These are phyloP conservation scores for Struthidea cinerea DNA, from an alignment of 2,113 vertebrate genomes.

Conservation along the genomic window DNA sequence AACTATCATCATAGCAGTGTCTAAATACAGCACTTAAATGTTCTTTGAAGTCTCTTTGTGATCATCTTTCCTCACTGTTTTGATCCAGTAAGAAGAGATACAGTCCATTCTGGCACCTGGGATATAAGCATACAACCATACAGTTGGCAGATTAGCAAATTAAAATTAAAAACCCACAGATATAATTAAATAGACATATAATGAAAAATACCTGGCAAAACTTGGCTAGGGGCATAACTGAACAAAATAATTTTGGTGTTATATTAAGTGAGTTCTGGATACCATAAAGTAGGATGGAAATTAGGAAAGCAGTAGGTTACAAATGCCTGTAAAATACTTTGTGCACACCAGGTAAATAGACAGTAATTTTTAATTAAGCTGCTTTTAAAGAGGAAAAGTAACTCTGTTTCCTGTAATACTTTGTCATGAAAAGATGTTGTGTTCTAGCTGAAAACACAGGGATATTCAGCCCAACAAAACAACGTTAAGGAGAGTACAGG, in stretches of 20 bases:
- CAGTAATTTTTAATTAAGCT: neutral
- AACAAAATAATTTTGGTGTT: neutral
- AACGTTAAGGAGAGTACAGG: neutral
- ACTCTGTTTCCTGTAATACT: neutral
- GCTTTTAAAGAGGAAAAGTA: neutral
- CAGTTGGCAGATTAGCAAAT: neutral
- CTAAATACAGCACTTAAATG: neutral
- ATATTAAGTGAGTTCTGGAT: neutral
- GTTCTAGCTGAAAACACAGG: constrained; percentile 1
- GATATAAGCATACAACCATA: neutral
- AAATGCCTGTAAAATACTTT: neutral
- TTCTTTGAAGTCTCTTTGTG: neutral
- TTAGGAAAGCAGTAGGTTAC: neutral
- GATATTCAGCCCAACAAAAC: neutral
- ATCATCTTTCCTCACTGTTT: neutral
- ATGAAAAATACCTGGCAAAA: neutral
- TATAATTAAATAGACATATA: neutral
- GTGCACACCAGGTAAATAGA: neutral
- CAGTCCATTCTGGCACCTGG: neutral
- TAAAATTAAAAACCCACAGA: neutral
- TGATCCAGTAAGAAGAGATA: neutral
- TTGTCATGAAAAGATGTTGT: neutral
- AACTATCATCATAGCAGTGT: neutral
- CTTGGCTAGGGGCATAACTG: neutral
- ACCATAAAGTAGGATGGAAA: neutral